Evolutionary conservation across 2,797 vertebrate genomes (phyloP), one percentile per base, ranked within the genome.

Genomic region (Cossypha dichroa): DNA sequence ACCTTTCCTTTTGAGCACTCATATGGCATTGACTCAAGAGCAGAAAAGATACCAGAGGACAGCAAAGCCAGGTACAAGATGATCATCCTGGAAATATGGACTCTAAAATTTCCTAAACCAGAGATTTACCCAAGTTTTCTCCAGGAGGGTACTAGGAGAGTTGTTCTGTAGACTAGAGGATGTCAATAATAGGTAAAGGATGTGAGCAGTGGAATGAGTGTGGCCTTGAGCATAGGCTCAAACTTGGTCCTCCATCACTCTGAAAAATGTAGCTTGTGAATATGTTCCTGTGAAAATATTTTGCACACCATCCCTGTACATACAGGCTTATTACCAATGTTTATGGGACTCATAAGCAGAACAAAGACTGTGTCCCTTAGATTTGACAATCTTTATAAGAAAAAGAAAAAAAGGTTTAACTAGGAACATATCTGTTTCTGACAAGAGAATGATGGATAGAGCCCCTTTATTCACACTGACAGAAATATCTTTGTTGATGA

Each of bases 331-430:
- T 14, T 75, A 45, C 19, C 52, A n/a, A 51, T 93, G 12, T 83
- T 46, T 89, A 23, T 75, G 48, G 69, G 41, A 85, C 17, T 91
- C 87, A 45, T 66, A 90, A 84, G 63, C 72, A 76, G 68, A 92
- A 69, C 25, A 76, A 67, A 56, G 45, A 38, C 77, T 48, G 75
- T 81, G 56, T 49, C 86, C 69, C 66, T 89, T 70, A 63, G 75
- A 77, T 88, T 31, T 93, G 84, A 90, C 76, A 96, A 52, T 66
- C 66, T 82, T 25, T 67, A 28, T 64, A 72, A 91, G 78, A 95
- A 96, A 97, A 97, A 94, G 73, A 96, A 97, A 97, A 94, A 70
- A 73, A 81, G 83, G 34, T 89, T 96, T 97, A 96, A 83, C 83
- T 89, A 92, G 78, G 55, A 94, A 93, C 2, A 28, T 84, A 60